Percentiles rank a stretch among this genome's conserved stretches.
These are phyloP conservation scores for Mugil cephalus DNA, from an alignment of 2,113 vertebrate genomes.

Conservation along the genomic window DNA sequence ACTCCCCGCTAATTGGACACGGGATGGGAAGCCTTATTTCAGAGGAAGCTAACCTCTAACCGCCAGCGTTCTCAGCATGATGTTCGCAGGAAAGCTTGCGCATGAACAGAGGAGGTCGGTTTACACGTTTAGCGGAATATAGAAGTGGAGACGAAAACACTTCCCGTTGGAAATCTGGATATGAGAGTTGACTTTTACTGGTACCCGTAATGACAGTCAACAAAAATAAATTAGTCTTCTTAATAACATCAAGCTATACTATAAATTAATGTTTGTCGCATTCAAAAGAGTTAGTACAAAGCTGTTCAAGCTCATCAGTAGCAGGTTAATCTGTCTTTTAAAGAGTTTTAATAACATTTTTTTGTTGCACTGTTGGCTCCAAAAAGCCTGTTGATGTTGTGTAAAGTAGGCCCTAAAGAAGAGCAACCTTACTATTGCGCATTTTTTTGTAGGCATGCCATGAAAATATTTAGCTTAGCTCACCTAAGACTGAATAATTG, in stretches of 20 bases:
- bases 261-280: too few relatives aligned
- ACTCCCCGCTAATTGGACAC: conserved; percentile 34
- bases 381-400: background rate
- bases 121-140: background rate
- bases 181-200: background rate
- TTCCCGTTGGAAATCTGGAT: background rate
- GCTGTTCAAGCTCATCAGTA: too few relatives aligned
- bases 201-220: background rate
- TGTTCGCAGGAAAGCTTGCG: conserved; percentile 7
- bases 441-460: background rate
- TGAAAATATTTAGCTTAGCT: background rate
- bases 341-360: too few relatives aligned
- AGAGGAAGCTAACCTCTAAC: conserved; percentile 35
- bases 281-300: too few relatives aligned
- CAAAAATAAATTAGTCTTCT: background rate
- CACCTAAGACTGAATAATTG: too few relatives aligned
- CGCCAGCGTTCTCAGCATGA: conserved; percentile 28
- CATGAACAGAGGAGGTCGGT: background rate
- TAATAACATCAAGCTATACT: too few relatives aligned
- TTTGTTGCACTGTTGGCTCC: too few relatives aligned
- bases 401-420: background rate
- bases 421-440: background rate
- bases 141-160: background rate
- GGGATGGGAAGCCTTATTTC: conserved; percentile 32
- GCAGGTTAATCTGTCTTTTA: too few relatives aligned